phyloP scores from a whole-genome alignment of 2,113 vertebrate genomes.

The Platichthys stellatus region DNA sequence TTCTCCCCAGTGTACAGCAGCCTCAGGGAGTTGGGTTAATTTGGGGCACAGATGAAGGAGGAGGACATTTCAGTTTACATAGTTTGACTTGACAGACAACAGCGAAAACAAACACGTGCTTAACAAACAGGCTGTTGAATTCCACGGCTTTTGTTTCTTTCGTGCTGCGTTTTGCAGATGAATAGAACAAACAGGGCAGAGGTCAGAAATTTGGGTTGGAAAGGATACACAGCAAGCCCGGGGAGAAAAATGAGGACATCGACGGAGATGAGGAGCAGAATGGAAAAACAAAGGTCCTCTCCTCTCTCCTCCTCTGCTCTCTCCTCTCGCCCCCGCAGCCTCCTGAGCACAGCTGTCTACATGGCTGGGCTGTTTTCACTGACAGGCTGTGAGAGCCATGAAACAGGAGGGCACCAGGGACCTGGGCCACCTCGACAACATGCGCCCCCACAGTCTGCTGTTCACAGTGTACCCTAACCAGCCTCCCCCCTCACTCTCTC shows the following conservation, averaged over 20 bases:
- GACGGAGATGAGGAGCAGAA: conserved; percentile 62
- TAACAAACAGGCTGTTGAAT: conserved; percentile 35
- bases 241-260: conserved; percentile 40
- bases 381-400: conserved; percentile 78
- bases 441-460: conserved; percentile 76
- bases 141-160: conserved; percentile 40
- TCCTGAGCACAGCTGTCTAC: conserved; percentile 78
- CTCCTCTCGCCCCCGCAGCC: conserved; percentile 75
- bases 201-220: conserved; percentile 31
- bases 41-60: conserved; percentile 31
- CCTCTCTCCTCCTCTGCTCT: conserved; percentile 29
- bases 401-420: conserved; percentile 79
- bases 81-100: conserved; percentile 41
- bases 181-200: conserved; percentile 51
- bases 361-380: conserved; percentile 78
- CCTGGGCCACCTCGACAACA: conserved; percentile 76
- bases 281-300: conserved; percentile 67
- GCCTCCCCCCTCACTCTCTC: conserved; percentile 27
- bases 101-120: conserved; percentile 22
- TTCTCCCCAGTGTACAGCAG: conserved; percentile 16
- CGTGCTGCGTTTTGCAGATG: conserved; percentile 38
- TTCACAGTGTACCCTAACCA: conserved; percentile 61
- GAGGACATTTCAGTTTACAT: conserved; percentile 30
- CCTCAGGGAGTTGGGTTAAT: conserved; percentile 49
- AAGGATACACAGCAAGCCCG: neutral